These are phyloP conservation scores for human DNA, from an alignment of 2,113 vertebrate genomes.

Conservation along the genomic window DNA sequence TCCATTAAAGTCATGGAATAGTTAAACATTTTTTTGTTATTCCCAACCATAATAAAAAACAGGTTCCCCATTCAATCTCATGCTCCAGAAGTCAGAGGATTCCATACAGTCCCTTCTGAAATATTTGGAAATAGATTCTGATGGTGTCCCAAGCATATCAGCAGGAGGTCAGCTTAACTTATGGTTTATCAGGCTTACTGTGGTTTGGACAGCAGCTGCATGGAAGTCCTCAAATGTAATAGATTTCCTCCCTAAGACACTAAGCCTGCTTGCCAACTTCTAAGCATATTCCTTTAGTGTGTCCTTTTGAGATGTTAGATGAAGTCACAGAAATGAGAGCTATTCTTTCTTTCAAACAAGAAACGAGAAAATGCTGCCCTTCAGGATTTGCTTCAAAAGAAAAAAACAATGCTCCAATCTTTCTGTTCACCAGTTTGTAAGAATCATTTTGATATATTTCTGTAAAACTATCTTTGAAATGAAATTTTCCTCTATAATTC, in stretches of 20 bases:
- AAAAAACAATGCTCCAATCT: background rate
- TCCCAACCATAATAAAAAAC: conserved; percentile 67
- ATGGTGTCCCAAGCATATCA: conserved; percentile 62
- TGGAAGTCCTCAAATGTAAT: conserved; percentile 68
- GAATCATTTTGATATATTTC: background rate
- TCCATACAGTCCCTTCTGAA: conserved; percentile 45
- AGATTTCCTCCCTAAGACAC: conserved; percentile 53
- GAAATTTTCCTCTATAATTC: background rate
- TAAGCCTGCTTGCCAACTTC: background rate
- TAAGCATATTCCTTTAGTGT: background rate
- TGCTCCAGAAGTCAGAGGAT: conserved; percentile 45
- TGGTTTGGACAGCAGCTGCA: conserved; percentile 63
- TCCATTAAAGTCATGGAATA: conserved; percentile 67
- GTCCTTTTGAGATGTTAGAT: background rate
- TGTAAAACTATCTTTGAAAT: conserved; percentile 42
- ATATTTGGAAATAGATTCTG: conserved; percentile 61
- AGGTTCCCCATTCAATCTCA: conserved; percentile 57
- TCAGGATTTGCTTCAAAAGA: background rate
- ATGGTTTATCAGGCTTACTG: conserved; percentile 36
- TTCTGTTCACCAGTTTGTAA: conserved; percentile 1
- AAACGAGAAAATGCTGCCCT: background rate
- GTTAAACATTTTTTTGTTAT: conserved; percentile 63
- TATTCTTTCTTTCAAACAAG: background rate
- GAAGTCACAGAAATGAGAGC: conserved; percentile 3
- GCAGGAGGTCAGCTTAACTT: conserved; percentile 66